A percentile compares a stretch with the other conserved stretches of the same genome.
These are phyloP conservation scores for rabbit (Oryctolagus cuniculus) DNA, from an alignment of 2,113 vertebrate genomes.

Conservation along the genomic window DNA sequence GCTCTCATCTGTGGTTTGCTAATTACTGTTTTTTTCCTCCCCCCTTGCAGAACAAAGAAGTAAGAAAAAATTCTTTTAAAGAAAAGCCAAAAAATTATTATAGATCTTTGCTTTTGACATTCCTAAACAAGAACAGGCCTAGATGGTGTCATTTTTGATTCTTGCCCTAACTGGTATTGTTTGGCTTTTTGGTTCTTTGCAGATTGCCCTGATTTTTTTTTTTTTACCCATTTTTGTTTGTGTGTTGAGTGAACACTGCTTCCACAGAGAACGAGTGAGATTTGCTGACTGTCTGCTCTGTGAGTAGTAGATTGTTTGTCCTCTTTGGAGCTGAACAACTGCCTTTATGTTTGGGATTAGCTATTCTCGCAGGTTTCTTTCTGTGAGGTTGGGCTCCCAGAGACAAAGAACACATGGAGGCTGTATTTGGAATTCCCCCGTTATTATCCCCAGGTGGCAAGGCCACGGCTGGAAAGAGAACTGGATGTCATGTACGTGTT, in stretches of 20 bases:
- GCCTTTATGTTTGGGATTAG: conserved; percentile 40
- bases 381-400: conserved; percentile 16
- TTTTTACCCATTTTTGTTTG: conserved; percentile 56
- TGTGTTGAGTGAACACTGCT: conserved; percentile 23
- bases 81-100: conserved; percentile 77
- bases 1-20: conserved; percentile 72
- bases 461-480: conserved; percentile 58
- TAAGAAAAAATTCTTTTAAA: conserved; percentile 73
- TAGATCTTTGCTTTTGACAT: conserved; percentile 77
- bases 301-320: background rate
- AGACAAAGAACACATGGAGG: conserved; percentile 65
- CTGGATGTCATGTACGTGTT: conserved; percentile 55
- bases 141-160: conserved; percentile 76
- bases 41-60: conserved; percentile 72
- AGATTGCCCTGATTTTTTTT: conserved; percentile 40
- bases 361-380: conserved; percentile 40
- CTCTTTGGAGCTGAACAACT: conserved; percentile 29
- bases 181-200: conserved; percentile 55
- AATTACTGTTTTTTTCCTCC: conserved; percentile 72
- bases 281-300: conserved; percentile 53
- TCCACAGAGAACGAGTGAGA: background rate
- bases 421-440: conserved; percentile 60
- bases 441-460: conserved; percentile 65
- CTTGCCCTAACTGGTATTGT: conserved; percentile 75
- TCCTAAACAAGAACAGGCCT: conserved; percentile 77